These are phyloP conservation scores for Cydia splendana DNA, from an alignment of 1,140 invertebrate species.

Conservation along the genomic window DNA sequence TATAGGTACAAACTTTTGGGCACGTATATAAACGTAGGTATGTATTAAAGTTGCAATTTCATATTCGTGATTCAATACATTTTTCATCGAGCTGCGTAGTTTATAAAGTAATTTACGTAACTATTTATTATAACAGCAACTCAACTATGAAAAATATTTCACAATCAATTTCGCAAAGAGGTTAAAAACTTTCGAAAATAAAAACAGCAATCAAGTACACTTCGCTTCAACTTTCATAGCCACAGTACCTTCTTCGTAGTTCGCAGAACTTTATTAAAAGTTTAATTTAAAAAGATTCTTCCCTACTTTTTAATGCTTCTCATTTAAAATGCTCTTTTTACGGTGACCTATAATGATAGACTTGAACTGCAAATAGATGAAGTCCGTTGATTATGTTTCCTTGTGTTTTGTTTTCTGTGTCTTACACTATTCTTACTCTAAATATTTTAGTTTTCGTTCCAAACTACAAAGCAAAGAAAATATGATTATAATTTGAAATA, in stretches of 20 bases:
- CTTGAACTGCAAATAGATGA: not conserved
- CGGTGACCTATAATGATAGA: not conserved
- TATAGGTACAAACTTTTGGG: no score
- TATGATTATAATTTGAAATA: no score
- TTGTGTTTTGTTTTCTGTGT: not conserved
- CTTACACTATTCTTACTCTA: no score
- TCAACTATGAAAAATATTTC: conserved; percentile 19
- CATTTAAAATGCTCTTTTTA: conserved; percentile 5
- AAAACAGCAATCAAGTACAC: conserved; percentile 28
- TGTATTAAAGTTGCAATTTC: not conserved
- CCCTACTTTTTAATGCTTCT: not conserved
- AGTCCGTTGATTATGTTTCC: not conserved
- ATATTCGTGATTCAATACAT: not conserved
- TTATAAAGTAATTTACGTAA: not conserved
- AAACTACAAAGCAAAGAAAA: no score
- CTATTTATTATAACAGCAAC: not conserved
- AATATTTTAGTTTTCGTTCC: no score
- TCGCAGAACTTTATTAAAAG: conserved; percentile 24
- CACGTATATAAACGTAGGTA: no score
- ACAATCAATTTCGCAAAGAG: conserved; percentile 8
- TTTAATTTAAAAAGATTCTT: conserved; percentile 31
- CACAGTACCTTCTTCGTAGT: conserved; percentile 25
- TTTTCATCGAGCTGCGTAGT: not conserved
- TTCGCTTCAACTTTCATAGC: conserved; percentile 27
- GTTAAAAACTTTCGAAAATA: conserved; percentile 28